Base-by-base conservation (phyloP, 2,888 invertebrate species). In the Clostera curtula region DNA sequence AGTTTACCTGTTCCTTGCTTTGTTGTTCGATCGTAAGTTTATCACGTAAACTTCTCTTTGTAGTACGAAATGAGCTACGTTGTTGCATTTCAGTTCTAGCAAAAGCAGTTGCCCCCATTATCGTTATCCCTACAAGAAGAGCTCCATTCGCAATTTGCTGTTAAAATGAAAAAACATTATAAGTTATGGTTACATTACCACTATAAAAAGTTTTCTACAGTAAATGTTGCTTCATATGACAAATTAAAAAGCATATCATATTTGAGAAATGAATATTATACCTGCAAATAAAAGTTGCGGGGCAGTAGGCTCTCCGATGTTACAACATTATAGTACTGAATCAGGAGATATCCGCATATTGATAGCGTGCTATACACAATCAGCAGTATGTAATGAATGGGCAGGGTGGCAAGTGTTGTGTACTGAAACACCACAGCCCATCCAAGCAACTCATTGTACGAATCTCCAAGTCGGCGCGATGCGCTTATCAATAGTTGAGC, bases 21-120 rank as follows among this genome's bases (percentile, higher is more conserved):
- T 96, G 95, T 64, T 96, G 95, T 73, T 97, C 96, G 48, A 97
- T 95, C 29, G 95, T 92, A 55, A 96, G 88, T 74, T 96, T 96
- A 48, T 96, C 94, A 60, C 95, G 93, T 42, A 97, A 85, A 53
- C 96, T 96, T 72, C 93, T 91, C 58, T 95, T 91, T 3, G 96
- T 96, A 72, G 96, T 95, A 38, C 93, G 85, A 66, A 96, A 96
- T 21, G 96, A 95, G 31, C 91, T 86, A 23, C 96, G 87, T 59
- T 96, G 96, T 71, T 95, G 94, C 43, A 91, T 90, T 68, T 96
- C 96, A 45, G 93, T 94, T 40, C 96, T 85, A 9, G 90, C 70
- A 40, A 71, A 80, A 12, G 76, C 69, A 6, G 68, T 64, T 19
- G 53, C 68, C 10, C 96, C 96, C 48, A 97, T 85, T 13, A 91